These are phyloP conservation scores for Drosophila pallidifrons DNA, from an alignment of 1,140 invertebrate genomes.

Conservation along the genomic window DNA sequence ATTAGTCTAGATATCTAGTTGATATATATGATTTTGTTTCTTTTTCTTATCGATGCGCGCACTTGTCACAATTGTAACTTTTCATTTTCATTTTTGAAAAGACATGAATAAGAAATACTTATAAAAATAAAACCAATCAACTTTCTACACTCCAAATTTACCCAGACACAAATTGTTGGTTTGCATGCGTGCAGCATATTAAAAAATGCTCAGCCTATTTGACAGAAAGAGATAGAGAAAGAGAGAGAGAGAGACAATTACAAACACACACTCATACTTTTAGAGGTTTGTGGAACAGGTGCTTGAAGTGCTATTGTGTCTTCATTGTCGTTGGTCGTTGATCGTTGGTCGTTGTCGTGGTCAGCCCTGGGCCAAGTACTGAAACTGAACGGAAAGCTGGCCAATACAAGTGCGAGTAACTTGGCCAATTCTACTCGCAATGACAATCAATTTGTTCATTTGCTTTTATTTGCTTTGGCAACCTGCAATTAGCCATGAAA, in stretches of 20 bases:
- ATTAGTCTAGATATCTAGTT: not conserved
- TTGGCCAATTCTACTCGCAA: constrained; percentile 61
- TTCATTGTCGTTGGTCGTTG: constrained; percentile 19
- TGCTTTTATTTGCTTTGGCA: constrained; percentile 30
- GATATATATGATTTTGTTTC: not conserved
- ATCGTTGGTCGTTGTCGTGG: constrained; percentile 26
- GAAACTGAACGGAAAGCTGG: constrained; percentile 4
- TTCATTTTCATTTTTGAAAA: constrained; percentile 12
- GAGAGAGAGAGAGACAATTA: not conserved
- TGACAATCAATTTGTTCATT: constrained; percentile 59
- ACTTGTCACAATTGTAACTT: constrained; percentile 42
- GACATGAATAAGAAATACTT: constrained; percentile 37
- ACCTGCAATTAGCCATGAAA: constrained; percentile 73
- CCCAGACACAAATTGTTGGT: constrained; percentile 65
- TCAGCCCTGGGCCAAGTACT: constrained; percentile 37
- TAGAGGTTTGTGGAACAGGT: constrained; percentile 13
- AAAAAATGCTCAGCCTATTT: constrained; percentile 74
- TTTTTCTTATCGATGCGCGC: not conserved
- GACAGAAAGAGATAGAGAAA: constrained; percentile 2
- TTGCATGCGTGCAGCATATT: constrained; percentile 82
- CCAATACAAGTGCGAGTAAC: constrained; percentile 10
- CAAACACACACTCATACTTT: not conserved
- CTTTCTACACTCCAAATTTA: constrained; percentile 75
- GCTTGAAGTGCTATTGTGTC: constrained; percentile 35
- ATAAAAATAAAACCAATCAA: constrained; percentile 69